Evolutionary conservation across 2,888 invertebrate genomes (phyloP).

Genomic region (Tubulanus polymorphus): DNA sequence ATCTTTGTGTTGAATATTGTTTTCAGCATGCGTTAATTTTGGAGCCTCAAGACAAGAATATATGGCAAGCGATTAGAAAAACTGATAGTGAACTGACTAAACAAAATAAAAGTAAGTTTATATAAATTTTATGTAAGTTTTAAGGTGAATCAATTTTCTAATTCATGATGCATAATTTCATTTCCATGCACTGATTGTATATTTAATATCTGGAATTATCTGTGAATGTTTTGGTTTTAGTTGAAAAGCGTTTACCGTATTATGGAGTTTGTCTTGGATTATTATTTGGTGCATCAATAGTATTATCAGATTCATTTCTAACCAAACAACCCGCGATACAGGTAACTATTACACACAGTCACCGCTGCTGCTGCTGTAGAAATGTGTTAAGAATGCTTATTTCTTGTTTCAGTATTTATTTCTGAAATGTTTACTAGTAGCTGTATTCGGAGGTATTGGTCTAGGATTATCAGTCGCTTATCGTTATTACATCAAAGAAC

Average conservation of each 20-base stretch:
- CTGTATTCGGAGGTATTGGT: constrained; percentile 23
- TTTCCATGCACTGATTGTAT: not conserved
- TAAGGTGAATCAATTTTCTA: too few species aligned
- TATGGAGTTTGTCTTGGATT: constrained; percentile 27
- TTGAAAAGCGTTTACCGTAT: constrained; percentile 25
- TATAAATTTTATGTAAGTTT: too few species aligned
- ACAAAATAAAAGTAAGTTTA: constrained; percentile 22
- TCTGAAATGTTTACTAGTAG: constrained; percentile 25
- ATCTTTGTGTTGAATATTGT: too few species aligned
- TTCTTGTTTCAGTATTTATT: constrained; percentile 22
- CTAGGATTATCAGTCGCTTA: too few species aligned
- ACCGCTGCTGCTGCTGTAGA: not conserved
- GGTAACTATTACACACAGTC: constrained; percentile 1
- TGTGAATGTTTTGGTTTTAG: too few species aligned
- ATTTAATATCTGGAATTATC: too few species aligned
- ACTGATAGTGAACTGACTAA: constrained; percentile 27
- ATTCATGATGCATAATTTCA: too few species aligned
- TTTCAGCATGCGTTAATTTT: constrained; percentile 32
- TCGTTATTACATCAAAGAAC: too few species aligned
- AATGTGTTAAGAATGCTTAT: not conserved
- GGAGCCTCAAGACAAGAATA: constrained; percentile 31
- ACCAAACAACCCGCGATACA: constrained; percentile 28
- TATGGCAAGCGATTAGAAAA: constrained; percentile 27
- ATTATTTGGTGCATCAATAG: constrained; percentile 30
- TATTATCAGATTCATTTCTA: constrained; percentile 31